These are phyloP conservation scores for Kuschelorhynchus macadamiae DNA, from an alignment of 2,888 invertebrate species.

Conservation along the genomic window DNA sequence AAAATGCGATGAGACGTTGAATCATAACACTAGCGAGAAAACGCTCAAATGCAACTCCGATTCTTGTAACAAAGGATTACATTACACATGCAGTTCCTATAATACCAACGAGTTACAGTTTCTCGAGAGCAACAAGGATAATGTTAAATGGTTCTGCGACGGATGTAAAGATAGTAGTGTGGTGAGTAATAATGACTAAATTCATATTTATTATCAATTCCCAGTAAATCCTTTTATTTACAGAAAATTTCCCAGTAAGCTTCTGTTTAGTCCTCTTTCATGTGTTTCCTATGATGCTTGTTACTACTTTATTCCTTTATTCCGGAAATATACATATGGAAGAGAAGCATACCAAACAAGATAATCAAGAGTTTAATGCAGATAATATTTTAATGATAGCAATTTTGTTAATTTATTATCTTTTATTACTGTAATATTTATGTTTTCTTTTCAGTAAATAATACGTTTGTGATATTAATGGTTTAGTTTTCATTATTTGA, in stretches of 20 bases:
- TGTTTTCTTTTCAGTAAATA: background rate
- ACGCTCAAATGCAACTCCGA: slow-evolving; percentile 56
- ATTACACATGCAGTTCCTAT: slow-evolving; percentile 57
- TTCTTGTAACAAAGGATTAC: slow-evolving; percentile 55
- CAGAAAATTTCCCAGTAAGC: too few relatives aligned
- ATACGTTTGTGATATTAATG: too few relatives aligned
- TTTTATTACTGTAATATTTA: slow-evolving; percentile 31
- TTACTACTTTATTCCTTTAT: too few relatives aligned
- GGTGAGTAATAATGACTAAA: slow-evolving; percentile 6
- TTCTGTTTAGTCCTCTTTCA: slow-evolving; percentile 5
- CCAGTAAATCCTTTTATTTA: too few relatives aligned
- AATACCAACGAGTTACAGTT: slow-evolving; percentile 56
- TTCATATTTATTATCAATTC: background rate
- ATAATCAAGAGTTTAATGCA: slow-evolving; percentile 10
- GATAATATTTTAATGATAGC: slow-evolving; percentile 35
- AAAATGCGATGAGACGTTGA: slow-evolving; percentile 55
- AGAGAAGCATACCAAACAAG: slow-evolving; percentile 9
- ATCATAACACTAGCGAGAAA: slow-evolving; percentile 47
- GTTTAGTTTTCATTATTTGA: too few relatives aligned
- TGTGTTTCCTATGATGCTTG: slow-evolving; percentile 16
- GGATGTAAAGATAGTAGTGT: slow-evolving; percentile 46
- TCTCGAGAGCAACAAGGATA: slow-evolving; percentile 55
- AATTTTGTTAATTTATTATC: slow-evolving; percentile 35
- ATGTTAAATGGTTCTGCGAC: slow-evolving; percentile 59
- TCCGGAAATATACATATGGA: slow-evolving; percentile 12